phyloP scores from a whole-genome alignment of 2,888 invertebrate genomes.

The Pristionchus exspectatus region DNA sequence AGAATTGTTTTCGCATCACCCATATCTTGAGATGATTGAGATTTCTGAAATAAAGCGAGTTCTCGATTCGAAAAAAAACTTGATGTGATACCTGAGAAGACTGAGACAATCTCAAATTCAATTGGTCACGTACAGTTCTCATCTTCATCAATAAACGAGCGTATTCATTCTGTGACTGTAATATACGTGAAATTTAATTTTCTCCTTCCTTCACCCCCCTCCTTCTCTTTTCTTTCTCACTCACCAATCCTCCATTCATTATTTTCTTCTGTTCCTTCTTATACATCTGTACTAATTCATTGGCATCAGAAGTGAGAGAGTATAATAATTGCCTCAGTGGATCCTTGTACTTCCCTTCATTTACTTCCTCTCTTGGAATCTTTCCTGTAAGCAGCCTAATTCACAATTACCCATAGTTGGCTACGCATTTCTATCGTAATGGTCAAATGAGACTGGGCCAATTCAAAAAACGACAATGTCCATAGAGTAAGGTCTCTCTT shows the following conservation, averaged over 20 bases:
- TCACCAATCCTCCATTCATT: conserved; percentile 30
- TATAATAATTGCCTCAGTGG: conserved; percentile 1
- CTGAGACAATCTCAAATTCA: neutral
- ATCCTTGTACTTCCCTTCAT: neutral
- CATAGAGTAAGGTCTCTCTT: neutral
- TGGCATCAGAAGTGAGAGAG: neutral
- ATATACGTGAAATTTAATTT: neutral
- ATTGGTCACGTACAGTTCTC: neutral
- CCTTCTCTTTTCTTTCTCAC: neutral
- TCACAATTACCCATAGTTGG: too few relatives aligned
- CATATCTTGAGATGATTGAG: neutral
- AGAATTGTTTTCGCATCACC: neutral
- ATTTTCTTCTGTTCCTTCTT: conserved; percentile 21
- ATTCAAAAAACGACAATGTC: too few relatives aligned
- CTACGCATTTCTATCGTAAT: too few relatives aligned
- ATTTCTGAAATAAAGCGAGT: conserved; percentile 5
- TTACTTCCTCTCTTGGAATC: neutral
- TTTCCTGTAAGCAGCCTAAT: too few relatives aligned
- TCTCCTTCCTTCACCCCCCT: neutral
- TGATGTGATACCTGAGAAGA: neutral
- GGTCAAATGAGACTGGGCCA: too few relatives aligned
- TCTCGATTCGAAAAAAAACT: neutral
- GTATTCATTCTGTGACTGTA: conserved; percentile 8
- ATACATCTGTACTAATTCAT: neutral
- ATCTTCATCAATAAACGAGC: neutral